A percentile compares a stretch with the other conserved stretches of the same genome.
Evolutionary conservation across 2,113 vertebrate species (phyloP).

Genomic region (Tychaedon coryphoeus): DNA sequence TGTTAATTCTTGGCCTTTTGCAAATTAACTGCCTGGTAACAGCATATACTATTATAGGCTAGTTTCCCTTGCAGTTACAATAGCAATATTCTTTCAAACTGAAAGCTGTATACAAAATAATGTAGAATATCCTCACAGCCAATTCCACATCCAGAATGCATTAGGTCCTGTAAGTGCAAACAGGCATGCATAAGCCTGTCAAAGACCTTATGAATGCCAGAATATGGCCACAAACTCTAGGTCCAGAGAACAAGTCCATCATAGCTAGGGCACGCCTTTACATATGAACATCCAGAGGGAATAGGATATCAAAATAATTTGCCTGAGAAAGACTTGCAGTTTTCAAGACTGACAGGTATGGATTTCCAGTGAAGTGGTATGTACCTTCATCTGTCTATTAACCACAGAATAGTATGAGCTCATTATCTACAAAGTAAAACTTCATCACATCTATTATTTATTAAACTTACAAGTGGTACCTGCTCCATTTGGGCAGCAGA

Average conservation of each 20-base stretch:
- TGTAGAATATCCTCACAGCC: not conserved
- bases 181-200: not conserved
- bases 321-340: not conserved
- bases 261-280: rapidly evolving
- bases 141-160: constrained; percentile 34
- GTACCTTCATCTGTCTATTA: not conserved
- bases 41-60: not conserved
- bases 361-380: not conserved
- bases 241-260: not conserved
- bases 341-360: not conserved
- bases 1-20: constrained; percentile 56
- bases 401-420: not conserved
- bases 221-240: not conserved
- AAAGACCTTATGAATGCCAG: not conserved
- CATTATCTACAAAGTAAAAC: not conserved
- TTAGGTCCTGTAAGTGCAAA: not conserved
- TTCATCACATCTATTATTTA: not conserved
- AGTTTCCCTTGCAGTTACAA: constrained; percentile 18
- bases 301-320: not conserved
- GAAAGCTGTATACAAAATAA: constrained; percentile 14
- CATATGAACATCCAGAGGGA: not conserved
- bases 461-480: not conserved
- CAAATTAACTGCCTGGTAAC: constrained; percentile 57
- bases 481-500: not conserved
- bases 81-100: constrained; percentile 3